Percentiles rank a stretch among this genome's conserved stretches.
phyloP scores from a whole-genome alignment of 2,797 vertebrate species.

The Microtus agrestis region DNA sequence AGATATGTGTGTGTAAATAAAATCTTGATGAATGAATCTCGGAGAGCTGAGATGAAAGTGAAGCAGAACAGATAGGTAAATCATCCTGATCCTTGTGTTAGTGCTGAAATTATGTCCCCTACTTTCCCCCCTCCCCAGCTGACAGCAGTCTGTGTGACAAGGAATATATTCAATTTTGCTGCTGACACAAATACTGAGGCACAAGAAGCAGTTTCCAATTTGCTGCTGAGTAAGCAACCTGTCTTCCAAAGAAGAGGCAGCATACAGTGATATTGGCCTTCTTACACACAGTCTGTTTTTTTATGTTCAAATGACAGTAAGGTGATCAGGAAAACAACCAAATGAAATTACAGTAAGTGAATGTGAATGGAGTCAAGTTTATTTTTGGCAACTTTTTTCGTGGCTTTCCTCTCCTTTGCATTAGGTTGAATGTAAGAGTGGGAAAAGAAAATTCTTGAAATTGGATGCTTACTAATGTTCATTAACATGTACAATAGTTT shows the following conservation, averaged over 20 bases:
- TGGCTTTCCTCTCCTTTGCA: background rate
- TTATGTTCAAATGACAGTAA: constrained; percentile 36
- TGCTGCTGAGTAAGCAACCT: constrained; percentile 80
- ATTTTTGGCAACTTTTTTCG: background rate
- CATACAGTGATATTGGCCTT: background rate
- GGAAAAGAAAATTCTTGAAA: constrained; percentile 53
- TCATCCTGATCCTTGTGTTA: constrained; percentile 88
- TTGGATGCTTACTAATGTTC: background rate
- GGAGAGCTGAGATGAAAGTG: constrained; percentile 87
- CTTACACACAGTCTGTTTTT: background rate
- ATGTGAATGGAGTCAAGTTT: background rate
- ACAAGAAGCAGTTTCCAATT: constrained; percentile 77
- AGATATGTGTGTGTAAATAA: constrained; percentile 87
- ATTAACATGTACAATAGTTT: background rate
- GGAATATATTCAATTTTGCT: constrained; percentile 86
- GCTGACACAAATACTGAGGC: constrained; percentile 81
- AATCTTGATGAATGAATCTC: constrained; percentile 88
- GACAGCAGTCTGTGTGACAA: constrained; percentile 85
- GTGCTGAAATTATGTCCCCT: constrained; percentile 86
- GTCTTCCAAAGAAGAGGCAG: constrained; percentile 54
- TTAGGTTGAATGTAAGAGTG: background rate
- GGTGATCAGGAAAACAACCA: background rate
- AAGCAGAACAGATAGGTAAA: constrained; percentile 87
- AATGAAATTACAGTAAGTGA: background rate
- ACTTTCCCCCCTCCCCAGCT: constrained; percentile 75